phyloP scores from a whole-genome alignment of 2,888 invertebrate genomes.

The Syritta pipiens region DNA sequence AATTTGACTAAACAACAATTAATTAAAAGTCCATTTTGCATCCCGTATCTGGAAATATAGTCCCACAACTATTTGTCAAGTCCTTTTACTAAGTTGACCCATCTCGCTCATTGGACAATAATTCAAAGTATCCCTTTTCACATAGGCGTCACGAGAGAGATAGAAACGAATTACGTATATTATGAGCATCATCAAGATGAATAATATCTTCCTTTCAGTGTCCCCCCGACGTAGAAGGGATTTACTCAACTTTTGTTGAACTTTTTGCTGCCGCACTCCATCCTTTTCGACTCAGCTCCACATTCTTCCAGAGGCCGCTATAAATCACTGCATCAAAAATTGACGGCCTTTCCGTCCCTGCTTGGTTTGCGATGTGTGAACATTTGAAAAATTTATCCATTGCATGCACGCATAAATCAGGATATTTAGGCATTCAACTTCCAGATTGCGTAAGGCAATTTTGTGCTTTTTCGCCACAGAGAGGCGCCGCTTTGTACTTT shows the following conservation, averaged over 20 bases:
- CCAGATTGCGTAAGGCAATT: not conserved
- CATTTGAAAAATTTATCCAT: slow-evolving; percentile 49
- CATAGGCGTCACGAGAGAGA: slow-evolving; percentile 27
- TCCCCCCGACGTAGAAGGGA: slow-evolving; percentile 20
- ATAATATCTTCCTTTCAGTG: slow-evolving; percentile 37
- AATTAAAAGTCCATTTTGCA: too few species aligned
- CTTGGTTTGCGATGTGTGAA: slow-evolving; percentile 19
- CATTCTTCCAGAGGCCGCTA: slow-evolving; percentile 24
- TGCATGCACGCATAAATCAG: slow-evolving; percentile 50
- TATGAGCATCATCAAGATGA: slow-evolving; percentile 46
- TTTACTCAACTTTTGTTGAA: slow-evolving; percentile 37
- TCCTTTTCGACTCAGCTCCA: slow-evolving; percentile 34
- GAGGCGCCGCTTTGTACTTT: not conserved
- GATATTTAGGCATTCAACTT: slow-evolving; percentile 17
- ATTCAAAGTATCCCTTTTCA: slow-evolving; percentile 22
- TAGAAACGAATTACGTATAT: slow-evolving; percentile 48
- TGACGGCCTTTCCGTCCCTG: slow-evolving; percentile 24
- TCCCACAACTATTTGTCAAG: too few species aligned
- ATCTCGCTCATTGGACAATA: slow-evolving; percentile 5
- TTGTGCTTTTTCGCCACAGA: not conserved
- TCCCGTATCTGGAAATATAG: too few species aligned
- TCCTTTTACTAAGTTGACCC: too few species aligned
- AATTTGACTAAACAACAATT: too few species aligned
- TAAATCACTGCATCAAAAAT: slow-evolving; percentile 59
- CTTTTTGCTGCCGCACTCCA: slow-evolving; percentile 3